Percentiles rank a stretch among this genome's conserved stretches.
phyloP scores from a whole-genome alignment of 2,113 vertebrate species.

The Microcebus griseorufus region DNA sequence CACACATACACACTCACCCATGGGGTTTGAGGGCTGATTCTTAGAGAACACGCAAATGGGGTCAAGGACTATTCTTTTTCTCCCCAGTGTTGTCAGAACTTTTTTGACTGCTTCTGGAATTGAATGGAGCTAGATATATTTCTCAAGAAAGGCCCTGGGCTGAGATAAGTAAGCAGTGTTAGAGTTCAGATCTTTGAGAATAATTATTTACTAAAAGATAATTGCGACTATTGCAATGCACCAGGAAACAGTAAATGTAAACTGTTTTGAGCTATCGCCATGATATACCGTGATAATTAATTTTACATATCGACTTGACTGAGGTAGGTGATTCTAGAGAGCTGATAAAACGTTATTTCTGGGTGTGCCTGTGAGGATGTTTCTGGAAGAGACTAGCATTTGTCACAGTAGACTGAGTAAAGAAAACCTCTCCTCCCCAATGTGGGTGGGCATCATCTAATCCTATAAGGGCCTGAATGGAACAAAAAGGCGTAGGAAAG shows the following conservation, averaged over 20 bases:
- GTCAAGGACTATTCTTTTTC: background rate
- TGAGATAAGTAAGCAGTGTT: background rate
- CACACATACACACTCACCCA: background rate
- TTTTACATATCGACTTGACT: background rate
- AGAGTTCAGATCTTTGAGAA: background rate
- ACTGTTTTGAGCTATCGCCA: background rate
- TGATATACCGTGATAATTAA: background rate
- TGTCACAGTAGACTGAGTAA: background rate
- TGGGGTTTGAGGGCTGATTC: background rate
- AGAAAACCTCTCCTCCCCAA: background rate
- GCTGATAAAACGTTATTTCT: background rate
- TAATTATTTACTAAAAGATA: background rate
- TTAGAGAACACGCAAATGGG: background rate
- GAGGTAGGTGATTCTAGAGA: background rate
- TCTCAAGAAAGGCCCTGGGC: background rate
- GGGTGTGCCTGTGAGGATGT: background rate
- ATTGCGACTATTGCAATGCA: background rate
- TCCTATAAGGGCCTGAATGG: too few species aligned
- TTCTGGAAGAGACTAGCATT: background rate
- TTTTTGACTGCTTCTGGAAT: background rate
- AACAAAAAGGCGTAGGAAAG: background rate
- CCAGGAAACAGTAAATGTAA: background rate
- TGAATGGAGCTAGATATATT: background rate
- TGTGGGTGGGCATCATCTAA: background rate
- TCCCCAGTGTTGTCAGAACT: background rate